Evolutionary conservation across 2,888 invertebrate genomes (phyloP).

Genomic region (Leptinotarsa haldemani): DNA sequence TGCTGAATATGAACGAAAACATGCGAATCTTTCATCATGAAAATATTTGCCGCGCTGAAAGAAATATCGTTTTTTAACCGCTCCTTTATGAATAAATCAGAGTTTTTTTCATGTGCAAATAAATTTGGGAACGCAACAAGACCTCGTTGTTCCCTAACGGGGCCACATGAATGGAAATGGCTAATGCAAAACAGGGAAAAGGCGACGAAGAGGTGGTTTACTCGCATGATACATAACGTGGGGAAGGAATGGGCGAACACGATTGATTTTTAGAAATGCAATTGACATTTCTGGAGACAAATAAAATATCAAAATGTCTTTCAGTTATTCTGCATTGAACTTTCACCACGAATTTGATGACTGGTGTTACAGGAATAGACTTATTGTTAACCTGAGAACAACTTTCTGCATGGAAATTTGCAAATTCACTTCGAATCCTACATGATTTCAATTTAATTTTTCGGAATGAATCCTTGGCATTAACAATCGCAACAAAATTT

Average conservation of each 20-base stretch:
- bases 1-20: conserved; percentile 12
- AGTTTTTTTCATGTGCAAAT: conserved; percentile 51
- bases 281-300: too few species aligned
- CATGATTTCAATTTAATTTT: too few species aligned
- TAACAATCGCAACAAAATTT: too few species aligned
- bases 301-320: too few species aligned
- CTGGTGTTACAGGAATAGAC: too few species aligned
- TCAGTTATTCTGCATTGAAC: too few species aligned
- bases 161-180: conserved; percentile 49
- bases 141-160: conserved; percentile 42
- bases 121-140: conserved; percentile 49
- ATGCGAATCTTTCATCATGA: conserved; percentile 15
- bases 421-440: too few species aligned
- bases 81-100: conserved; percentile 51
- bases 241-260: neutral
- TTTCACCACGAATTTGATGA: too few species aligned
- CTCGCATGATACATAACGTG: conserved; percentile 3
- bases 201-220: conserved; percentile 38
- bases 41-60: conserved; percentile 26
- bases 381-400: too few species aligned
- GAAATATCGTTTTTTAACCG: conserved; percentile 52
- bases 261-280: too few species aligned
- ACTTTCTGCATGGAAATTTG: too few species aligned
- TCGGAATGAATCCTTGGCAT: too few species aligned
- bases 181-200: conserved; percentile 47